Base-by-base conservation (phyloP, 2,113 vertebrate genomes). In the Antigone vipio region DNA sequence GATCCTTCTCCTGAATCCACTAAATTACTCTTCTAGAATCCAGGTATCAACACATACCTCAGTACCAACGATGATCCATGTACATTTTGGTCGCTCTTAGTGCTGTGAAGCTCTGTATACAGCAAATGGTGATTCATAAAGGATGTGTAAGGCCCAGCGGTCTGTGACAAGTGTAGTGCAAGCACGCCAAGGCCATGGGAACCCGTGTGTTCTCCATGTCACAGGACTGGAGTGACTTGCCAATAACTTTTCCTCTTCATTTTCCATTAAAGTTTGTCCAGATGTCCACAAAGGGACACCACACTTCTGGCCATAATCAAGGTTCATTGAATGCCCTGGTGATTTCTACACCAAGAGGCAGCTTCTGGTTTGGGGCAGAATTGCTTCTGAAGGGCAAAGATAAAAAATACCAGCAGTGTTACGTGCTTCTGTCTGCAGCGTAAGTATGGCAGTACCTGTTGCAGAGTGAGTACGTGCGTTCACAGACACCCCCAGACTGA, bases 341-440 rank as follows among this genome's bases (percentile, higher is more conserved):
- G 5, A 44, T 67, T 91, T 91, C 71, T 75, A 3, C 21, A 81
- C 45, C 6, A 44, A 78, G 23, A 17, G 20, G 30, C 35, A 56
- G 13, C 11, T 82, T 88, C 52, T 53, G 38, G 0, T 81, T 77
- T n/a, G 18, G 53, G 44, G 16, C 19, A 60, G 12, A 93, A 87
- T 45, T 76, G 12, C 45, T 93, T 62, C 45, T 81, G 60, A 62
- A 88, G 66, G 38, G 32, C 20, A 82, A 59, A 90, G 68, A 20
- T 47, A 35, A 42, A 76, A 76, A 92, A 44, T 30, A 42, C 3
- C 27, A 72, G 35, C 23, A 44, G 13, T 35, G 22, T 59, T 77
- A 42, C 2, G 0, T 17, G 8, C 34, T 78, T 50, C 44, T 56
- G 4, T 78, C 20, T 15, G 32, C 1, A 0, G 15, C 26, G 35